Conservation (phyloP, 2,797 vertebrate species). For the Gadopsis marmoratus region DNA sequence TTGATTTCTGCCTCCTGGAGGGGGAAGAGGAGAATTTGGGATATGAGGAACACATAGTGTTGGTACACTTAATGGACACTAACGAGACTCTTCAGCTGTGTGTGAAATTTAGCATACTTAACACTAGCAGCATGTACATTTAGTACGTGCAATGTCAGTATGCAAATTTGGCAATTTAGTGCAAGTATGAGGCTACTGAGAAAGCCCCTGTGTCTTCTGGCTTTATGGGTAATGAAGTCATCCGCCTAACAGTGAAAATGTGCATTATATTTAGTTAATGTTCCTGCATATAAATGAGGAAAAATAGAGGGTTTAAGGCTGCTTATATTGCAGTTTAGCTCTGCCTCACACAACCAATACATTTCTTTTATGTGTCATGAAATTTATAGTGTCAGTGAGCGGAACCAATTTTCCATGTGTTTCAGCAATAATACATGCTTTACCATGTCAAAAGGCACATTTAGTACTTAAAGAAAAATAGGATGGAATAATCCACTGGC, state of each 20-base stretch:
- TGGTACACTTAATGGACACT: not conserved
- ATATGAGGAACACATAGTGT: not conserved
- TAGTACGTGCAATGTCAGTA: too few relatives aligned
- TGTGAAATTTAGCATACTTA: not conserved
- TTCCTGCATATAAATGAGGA: conserved; percentile 6
- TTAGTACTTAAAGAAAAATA: conserved; percentile 4
- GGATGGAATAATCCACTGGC: not conserved
- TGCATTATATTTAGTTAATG: conserved; percentile 7
- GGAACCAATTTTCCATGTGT: not conserved
- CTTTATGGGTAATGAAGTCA: not conserved
- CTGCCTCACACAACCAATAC: not conserved
- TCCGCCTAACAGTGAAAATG: not conserved
- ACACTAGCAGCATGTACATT: not conserved
- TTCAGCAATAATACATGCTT: not conserved
- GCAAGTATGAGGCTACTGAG: not conserved
- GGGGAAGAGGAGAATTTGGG: not conserved
- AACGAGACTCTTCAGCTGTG: not conserved
- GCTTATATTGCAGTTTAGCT: conserved; percentile 10
- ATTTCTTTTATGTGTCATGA: conserved; percentile 8
- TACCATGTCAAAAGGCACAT: conserved; percentile 7
- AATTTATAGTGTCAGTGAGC: not conserved
- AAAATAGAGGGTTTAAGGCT: not conserved
- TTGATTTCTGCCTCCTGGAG: conserved; percentile 97
- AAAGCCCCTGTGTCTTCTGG: not conserved
- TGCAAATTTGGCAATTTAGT: not conserved